These are phyloP conservation scores for Dunckerocampus dactyliophorus DNA, from an alignment of 2,113 vertebrate genomes.

Conservation along the genomic window DNA sequence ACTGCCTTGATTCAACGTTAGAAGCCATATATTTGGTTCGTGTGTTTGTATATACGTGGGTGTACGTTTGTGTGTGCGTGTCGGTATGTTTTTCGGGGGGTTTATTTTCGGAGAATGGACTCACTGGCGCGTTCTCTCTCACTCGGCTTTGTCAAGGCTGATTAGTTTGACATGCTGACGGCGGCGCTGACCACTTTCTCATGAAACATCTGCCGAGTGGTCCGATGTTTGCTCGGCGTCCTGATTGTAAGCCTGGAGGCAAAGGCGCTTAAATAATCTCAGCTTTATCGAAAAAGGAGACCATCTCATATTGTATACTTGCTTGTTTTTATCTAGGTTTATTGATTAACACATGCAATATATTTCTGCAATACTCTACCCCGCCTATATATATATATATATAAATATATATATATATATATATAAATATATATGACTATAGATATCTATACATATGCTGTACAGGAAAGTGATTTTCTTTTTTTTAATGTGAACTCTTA, in stretches of 20 bases:
- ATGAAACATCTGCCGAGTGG: conserved; percentile 43
- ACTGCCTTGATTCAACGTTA: conserved; percentile 81
- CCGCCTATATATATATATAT: conserved; percentile 71
- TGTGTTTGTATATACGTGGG: conserved; percentile 61
- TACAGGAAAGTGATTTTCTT: conserved; percentile 67
- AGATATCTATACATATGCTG: conserved; percentile 70
- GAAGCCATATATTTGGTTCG: conserved; percentile 80
- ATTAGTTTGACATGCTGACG: conserved; percentile 50
- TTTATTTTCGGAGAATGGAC: conserved; percentile 58
- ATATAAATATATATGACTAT: conserved; percentile 62
- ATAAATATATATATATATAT: conserved; percentile 66
- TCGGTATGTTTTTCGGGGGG: conserved; percentile 42
- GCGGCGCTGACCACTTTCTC: conserved; percentile 43
- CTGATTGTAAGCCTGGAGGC: conserved; percentile 61
- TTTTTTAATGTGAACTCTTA: conserved; percentile 62
- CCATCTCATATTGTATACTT: conserved; percentile 68
- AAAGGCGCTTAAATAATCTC: conserved; percentile 53
- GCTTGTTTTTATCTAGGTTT: conserved; percentile 72
- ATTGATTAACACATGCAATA: conserved; percentile 77
- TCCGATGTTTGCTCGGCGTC: conserved; percentile 35
- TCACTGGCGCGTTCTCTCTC: conserved; percentile 26
- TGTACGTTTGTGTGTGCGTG: conserved; percentile 50
- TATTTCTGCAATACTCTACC: conserved; percentile 76
- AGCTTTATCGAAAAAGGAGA: conserved; percentile 64
- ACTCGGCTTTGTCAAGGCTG: conserved; percentile 43